phyloP scores from a whole-genome alignment of 2,113 vertebrate genomes.

The Danio rerio region DNA sequence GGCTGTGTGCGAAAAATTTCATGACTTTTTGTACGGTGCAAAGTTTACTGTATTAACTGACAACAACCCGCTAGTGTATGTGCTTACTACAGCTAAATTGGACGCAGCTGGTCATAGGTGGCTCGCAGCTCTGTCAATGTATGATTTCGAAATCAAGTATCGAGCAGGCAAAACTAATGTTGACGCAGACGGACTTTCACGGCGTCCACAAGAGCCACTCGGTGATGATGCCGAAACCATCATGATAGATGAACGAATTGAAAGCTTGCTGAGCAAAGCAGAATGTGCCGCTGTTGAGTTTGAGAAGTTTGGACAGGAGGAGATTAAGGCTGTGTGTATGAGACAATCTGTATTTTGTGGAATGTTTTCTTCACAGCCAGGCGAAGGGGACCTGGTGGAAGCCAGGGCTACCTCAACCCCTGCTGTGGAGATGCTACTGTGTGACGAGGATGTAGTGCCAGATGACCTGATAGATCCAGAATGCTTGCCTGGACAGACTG shows the following conservation, averaged over 20 bases:
- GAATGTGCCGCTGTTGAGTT: background rate
- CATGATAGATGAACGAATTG: conserved; percentile 11
- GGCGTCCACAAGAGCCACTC: background rate
- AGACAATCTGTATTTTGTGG: background rate
- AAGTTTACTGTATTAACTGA: conserved; percentile 41
- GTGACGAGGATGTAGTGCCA: too few relatives aligned
- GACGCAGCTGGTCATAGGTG: conserved; percentile 37
- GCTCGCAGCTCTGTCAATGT: conserved; percentile 37
- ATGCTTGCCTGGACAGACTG: too few relatives aligned
- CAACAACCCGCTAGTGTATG: conserved; percentile 37
- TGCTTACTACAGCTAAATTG: conserved; percentile 40
- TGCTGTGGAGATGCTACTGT: too few relatives aligned
- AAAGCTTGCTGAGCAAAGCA: background rate
- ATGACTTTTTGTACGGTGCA: conserved; percentile 51
- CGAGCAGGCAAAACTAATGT: background rate
- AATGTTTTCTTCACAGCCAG: too few relatives aligned
- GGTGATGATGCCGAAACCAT: conserved; percentile 44
- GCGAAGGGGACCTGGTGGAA: too few relatives aligned
- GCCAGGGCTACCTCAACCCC: too few relatives aligned
- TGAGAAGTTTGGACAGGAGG: background rate
- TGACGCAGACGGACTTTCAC: conserved; percentile 22
- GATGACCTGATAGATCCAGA: too few relatives aligned
- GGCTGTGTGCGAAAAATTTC: conserved; percentile 53
- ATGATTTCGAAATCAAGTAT: conserved; percentile 51
- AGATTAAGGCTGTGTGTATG: background rate